Percentiles rank a stretch among this genome's conserved stretches.
Evolutionary conservation across 2,113 vertebrate species (phyloP).

Genomic region (Cyprinus carpio): DNA sequence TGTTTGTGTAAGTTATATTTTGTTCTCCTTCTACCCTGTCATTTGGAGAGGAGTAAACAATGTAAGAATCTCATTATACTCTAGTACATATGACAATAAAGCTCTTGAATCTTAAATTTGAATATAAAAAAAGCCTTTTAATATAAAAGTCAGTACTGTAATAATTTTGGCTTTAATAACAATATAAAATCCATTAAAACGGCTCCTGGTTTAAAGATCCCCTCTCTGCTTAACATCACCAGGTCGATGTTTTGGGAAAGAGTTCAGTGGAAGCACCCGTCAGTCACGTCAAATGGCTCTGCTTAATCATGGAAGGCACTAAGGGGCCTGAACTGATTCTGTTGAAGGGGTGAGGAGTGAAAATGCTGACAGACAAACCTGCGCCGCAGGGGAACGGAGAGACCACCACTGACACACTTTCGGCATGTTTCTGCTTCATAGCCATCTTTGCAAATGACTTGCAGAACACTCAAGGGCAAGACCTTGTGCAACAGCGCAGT

Average conservation of each 20-base stretch:
- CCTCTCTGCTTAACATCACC: neutral
- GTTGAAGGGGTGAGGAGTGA: conserved; percentile 66
- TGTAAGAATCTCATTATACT: no score
- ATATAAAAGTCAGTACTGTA: no score
- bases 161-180: no score
- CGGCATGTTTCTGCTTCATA: conserved; percentile 66
- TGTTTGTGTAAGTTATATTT: no score
- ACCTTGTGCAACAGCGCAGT: conserved; percentile 12
- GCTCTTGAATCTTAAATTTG: no score
- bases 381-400: conserved; percentile 63
- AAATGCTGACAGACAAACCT: conserved; percentile 74
- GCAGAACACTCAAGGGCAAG: conserved; percentile 40
- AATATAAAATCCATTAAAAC: no score
- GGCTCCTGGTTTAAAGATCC: no score
- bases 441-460: conserved; percentile 59
- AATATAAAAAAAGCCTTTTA: no score
- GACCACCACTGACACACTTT: conserved; percentile 71
- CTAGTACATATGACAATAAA: no score
- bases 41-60: no score
- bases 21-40: no score
- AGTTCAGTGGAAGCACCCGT: conserved; percentile 32
- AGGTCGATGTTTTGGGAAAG: neutral
- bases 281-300: conserved; percentile 71
- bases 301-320: conserved; percentile 63
- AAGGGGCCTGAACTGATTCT: conserved; percentile 75